Evolutionary conservation across 1,140 invertebrate species (phyloP).

Genomic region (Diplogasteroides magnus): DNA sequence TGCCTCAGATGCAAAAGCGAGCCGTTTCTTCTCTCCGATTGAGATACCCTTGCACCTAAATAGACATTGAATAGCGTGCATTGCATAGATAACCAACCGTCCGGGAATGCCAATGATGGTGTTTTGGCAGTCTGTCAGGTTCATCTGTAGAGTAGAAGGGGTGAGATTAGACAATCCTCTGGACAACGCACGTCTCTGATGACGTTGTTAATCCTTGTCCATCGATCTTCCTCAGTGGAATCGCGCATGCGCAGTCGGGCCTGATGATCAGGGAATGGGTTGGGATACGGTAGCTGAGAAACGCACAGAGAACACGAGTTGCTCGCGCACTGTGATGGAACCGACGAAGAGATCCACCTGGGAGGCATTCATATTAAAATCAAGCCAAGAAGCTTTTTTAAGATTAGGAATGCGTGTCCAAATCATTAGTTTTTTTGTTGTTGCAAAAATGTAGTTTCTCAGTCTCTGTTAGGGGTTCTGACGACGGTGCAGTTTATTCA

Average conservation of each 20-base stretch:
- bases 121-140: slow-evolving; percentile 66
- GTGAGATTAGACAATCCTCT: too few species aligned
- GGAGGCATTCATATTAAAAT: too few species aligned
- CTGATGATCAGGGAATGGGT: slow-evolving; percentile 2
- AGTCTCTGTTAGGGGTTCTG: too few species aligned
- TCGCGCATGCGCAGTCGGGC: slow-evolving; percentile 24
- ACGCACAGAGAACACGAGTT: slow-evolving; percentile 53
- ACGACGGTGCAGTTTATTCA: too few species aligned
- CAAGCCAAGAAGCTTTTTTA: too few species aligned
- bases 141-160: slow-evolving; percentile 15
- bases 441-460: too few species aligned
- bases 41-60: slow-evolving; percentile 66
- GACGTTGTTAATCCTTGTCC: slow-evolving; percentile 21
- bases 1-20: slow-evolving; percentile 57
- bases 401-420: too few species aligned
- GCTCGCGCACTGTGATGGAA: slow-evolving; percentile 61
- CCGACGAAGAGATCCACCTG: slow-evolving; percentile 61
- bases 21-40: slow-evolving; percentile 58
- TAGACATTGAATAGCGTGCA: too few species aligned
- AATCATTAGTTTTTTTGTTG: too few species aligned
- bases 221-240: slow-evolving; percentile 13
- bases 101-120: slow-evolving; percentile 66
- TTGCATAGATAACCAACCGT: too few species aligned
- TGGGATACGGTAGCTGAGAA: neutral
- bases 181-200: slow-evolving; percentile 14